Percentiles rank a stretch among this genome's conserved stretches.
Evolutionary conservation across 2,797 vertebrate genomes (phyloP).

Genomic region (Micropoecilia bifurca): DNA sequence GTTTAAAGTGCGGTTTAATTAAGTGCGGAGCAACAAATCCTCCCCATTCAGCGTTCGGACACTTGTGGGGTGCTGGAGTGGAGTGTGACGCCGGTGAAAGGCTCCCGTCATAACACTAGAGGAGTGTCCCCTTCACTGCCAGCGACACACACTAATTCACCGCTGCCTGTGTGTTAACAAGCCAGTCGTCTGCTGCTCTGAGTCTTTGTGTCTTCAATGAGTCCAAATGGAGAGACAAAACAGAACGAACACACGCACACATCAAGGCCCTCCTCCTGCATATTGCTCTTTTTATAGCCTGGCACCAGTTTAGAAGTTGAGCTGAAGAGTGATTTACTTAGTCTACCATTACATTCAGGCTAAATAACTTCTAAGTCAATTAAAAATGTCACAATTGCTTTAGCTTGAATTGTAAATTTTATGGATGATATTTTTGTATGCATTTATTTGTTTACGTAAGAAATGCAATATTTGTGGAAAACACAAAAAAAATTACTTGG

Average conservation of each 20-base stretch:
- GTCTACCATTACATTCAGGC: not conserved
- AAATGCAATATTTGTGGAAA: not conserved
- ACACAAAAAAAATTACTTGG: not conserved
- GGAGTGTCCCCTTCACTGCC: slow-evolving; percentile 62
- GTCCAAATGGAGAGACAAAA: slow-evolving; percentile 78
- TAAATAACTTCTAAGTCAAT: not conserved
- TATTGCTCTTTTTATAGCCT: slow-evolving; percentile 67
- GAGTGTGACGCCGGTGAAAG: slow-evolving; percentile 70
- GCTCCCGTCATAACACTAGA: slow-evolving; percentile 72
- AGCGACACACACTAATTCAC: slow-evolving; percentile 74
- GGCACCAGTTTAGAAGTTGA: slow-evolving; percentile 22
- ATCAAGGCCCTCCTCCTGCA: slow-evolving; percentile 54
- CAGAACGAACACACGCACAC: slow-evolving; percentile 51
- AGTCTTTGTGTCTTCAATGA: slow-evolving; percentile 78
- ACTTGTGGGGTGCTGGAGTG: slow-evolving; percentile 74
- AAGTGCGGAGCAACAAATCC: slow-evolving; percentile 80
- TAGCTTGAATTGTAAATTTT: not conserved
- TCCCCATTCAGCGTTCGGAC: slow-evolving; percentile 73
- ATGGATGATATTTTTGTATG: not conserved
- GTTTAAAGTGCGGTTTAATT: slow-evolving; percentile 80
- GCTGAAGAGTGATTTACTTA: not conserved
- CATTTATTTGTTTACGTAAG: not conserved
- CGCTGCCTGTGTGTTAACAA: slow-evolving; percentile 79
- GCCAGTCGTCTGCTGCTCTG: slow-evolving; percentile 72
- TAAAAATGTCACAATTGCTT: not conserved